These are phyloP conservation scores for Rhegmatorhina hoffmannsi DNA, from an alignment of 2,113 vertebrate species.

Conservation along the genomic window DNA sequence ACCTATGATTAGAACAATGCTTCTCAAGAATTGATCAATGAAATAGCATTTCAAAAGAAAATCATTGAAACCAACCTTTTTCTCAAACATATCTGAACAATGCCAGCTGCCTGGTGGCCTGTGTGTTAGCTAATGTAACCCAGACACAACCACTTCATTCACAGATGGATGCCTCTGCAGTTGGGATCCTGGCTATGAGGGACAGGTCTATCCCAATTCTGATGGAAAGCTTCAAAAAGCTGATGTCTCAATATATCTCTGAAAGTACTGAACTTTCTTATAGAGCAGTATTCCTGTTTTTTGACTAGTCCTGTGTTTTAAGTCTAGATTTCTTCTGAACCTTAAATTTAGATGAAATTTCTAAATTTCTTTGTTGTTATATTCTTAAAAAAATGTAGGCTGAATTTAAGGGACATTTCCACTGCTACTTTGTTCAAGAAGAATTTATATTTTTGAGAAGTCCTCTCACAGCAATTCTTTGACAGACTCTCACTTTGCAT, in stretches of 20 bases:
- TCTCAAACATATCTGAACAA: fast-evolving
- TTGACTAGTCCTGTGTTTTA: neutral
- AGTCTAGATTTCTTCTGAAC: neutral
- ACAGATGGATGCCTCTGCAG: neutral
- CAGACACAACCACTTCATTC: fast-evolving
- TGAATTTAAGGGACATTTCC: neutral
- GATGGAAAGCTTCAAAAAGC: neutral
- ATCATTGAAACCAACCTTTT: neutral
- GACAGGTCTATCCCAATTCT: neutral
- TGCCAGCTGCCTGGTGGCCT: neutral
- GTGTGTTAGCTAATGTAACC: neutral
- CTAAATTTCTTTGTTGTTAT: neutral
- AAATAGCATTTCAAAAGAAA: neutral
- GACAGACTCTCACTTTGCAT: neutral
- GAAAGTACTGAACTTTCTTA: neutral
- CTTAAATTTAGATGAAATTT: neutral
- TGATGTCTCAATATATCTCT: neutral
- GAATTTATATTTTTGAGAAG: neutral
- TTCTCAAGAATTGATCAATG: neutral
- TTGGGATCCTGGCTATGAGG: neutral
- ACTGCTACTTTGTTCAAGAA: neutral
- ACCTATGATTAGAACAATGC: neutral
- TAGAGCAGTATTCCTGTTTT: neutral
- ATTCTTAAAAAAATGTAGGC: neutral
- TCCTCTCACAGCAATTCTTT: neutral